phyloP scores from a whole-genome alignment of 1,140 invertebrate species.

The Zaprionus vittiger region DNA sequence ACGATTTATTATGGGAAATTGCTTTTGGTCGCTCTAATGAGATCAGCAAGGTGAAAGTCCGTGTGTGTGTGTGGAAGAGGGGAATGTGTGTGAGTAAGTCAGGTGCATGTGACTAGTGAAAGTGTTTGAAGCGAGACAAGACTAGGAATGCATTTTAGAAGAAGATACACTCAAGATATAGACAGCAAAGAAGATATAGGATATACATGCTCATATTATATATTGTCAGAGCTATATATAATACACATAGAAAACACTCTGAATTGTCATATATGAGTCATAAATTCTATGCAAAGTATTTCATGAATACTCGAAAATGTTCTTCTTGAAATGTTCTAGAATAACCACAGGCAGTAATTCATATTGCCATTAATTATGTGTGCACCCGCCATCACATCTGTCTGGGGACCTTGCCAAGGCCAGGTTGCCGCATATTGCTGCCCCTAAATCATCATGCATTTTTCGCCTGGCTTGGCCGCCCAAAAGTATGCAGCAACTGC shows the following conservation, averaged over 20 bases:
- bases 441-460: constrained; percentile 26
- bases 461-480: constrained; percentile 24
- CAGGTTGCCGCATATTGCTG: neutral
- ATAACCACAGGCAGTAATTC: neutral
- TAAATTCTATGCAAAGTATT: too few species aligned
- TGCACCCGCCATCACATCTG: neutral
- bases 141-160: neutral
- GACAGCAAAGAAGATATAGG: too few species aligned
- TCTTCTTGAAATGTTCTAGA: neutral
- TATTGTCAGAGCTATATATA: too few species aligned
- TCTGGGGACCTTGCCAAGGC: neutral
- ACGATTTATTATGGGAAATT: constrained; percentile 34
- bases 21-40: constrained; percentile 19
- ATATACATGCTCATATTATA: too few species aligned
- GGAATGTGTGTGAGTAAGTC: constrained; percentile 2
- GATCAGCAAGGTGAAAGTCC: neutral
- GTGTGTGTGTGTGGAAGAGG: neutral
- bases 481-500: constrained; percentile 49
- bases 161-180: neutral
- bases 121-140: neutral
- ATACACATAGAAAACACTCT: too few species aligned
- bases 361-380: neutral
- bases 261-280: too few species aligned
- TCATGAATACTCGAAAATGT: neutral
- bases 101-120: constrained; percentile 20